phyloP scores from a whole-genome alignment of 2,113 vertebrate genomes.

The Rana temporaria region DNA sequence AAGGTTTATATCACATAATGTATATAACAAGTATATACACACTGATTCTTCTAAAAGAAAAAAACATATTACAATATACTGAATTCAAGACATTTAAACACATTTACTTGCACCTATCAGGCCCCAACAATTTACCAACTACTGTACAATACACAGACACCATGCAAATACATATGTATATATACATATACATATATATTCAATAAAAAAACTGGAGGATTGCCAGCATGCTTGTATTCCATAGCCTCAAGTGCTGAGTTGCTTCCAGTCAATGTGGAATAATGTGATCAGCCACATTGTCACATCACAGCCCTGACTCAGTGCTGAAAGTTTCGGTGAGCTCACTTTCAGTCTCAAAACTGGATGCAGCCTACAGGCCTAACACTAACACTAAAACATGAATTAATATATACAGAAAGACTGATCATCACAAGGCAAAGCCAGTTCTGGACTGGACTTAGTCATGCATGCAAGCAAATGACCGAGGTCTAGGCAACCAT shows the following conservation, averaged over 20 bases:
- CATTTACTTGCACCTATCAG: slow-evolving; percentile 73
- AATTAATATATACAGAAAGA: slow-evolving; percentile 62
- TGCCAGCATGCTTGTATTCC: slow-evolving; percentile 80
- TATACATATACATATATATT: slow-evolving; percentile 70
- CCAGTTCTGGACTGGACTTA: slow-evolving; percentile 69
- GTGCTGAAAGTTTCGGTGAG: slow-evolving; percentile 67
- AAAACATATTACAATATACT: slow-evolving; percentile 60
- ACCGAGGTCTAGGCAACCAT: slow-evolving; percentile 71
- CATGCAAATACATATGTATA: slow-evolving; percentile 80
- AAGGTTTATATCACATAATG: slow-evolving; percentile 58
- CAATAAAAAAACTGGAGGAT: slow-evolving; percentile 76
- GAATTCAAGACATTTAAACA: slow-evolving; percentile 69
- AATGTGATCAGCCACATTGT: slow-evolving; percentile 80
- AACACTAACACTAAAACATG: slow-evolving; percentile 74
- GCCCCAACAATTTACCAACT: slow-evolving; percentile 72
- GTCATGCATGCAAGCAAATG: slow-evolving; percentile 83
- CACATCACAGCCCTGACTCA: slow-evolving; percentile 82
- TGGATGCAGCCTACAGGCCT: slow-evolving; percentile 76
- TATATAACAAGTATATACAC: slow-evolving; percentile 70
- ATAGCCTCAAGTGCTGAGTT: slow-evolving; percentile 77
- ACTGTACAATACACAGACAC: slow-evolving; percentile 78
- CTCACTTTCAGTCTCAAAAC: slow-evolving; percentile 75
- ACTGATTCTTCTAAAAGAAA: slow-evolving; percentile 57
- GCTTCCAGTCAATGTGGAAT: slow-evolving; percentile 87
- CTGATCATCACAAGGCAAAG: slow-evolving; percentile 67